Evolutionary conservation across 1,140 invertebrate genomes (phyloP), one percentile per base, ranked within the genome.

Genomic region (Lutraria rhynchaena): DNA sequence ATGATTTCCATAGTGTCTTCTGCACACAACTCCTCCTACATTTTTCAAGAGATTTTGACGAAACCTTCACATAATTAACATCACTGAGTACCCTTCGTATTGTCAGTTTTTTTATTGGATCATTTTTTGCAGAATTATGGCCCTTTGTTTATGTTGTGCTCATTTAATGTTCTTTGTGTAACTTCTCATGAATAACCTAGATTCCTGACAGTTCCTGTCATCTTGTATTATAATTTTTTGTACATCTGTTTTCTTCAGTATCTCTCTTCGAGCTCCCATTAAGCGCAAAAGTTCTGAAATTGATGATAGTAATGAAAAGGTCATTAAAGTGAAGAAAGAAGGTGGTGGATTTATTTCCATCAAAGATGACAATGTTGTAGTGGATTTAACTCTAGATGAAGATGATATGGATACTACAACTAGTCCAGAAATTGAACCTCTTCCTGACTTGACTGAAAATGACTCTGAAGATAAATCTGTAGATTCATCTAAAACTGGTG

Each of bases 351-450:
- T 57, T 22, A n/a, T 78, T 9, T 33, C 75, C 0, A 33, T 78
- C 3, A 1, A 17, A 3, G n/a, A 37, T 44, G 75, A 78, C 1
- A 31, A n/a, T 49, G 19, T 22, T 44, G 31, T 78, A 31, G 58
- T 78, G 0, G 75, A 78, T n/a, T 44, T 78, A 5, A 78, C 60
- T 27, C 27, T 75, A 1, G 73, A 75, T 49, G 73, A 75, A 60
- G 46, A 49, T 0, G 57, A 75, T 7, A 49, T 61, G 3, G 13
- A 29, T 24, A 44, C 5, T 41, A 41, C 37, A 41, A 41, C 37
- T 7, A 41, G 37, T 41, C 5, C 37, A 7, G 44, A 31, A 1
- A 27, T 13, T 9, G 63, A 67, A 7, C 7, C 31, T 3, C 37
- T 49, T 1, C 31, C 24, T 49, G 31, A 41, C 31, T 37, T 29